phyloP scores from a whole-genome alignment of 2,888 invertebrate genomes.

The Halictus quadricinctus region DNA sequence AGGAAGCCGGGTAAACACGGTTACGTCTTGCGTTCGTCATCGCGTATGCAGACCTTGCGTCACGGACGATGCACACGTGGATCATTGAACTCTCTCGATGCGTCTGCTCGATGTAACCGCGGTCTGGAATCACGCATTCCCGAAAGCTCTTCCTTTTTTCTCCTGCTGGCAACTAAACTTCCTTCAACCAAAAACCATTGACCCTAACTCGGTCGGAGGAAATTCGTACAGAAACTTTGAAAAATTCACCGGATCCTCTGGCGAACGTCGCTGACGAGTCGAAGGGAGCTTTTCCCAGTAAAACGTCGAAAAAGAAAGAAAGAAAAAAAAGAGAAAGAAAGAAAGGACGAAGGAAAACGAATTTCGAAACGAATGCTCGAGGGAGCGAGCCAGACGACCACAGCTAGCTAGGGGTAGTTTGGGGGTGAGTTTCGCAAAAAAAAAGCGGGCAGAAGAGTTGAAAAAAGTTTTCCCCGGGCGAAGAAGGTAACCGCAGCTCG shows the following conservation, averaged over 20 bases:
- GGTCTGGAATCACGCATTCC: constrained; percentile 35
- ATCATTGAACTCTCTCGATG: constrained; percentile 57
- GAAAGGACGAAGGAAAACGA: background rate
- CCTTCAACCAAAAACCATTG: background rate
- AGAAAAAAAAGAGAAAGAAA: background rate
- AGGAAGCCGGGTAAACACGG: constrained; percentile 6
- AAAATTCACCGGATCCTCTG: constrained; percentile 19
- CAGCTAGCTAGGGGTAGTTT: background rate
- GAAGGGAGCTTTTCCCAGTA: background rate
- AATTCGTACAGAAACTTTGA: constrained; percentile 11
- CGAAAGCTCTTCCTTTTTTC: background rate
- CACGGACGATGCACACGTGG: constrained; percentile 31
- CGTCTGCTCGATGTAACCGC: constrained; percentile 17
- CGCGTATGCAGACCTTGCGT: constrained; percentile 47
- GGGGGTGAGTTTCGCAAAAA: background rate
- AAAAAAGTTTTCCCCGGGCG: constrained; percentile 1
- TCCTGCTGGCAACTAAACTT: background rate
- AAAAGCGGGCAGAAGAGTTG: constrained; percentile 9
- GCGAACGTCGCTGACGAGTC: background rate
- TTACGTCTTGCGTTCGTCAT: constrained; percentile 8
- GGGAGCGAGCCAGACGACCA: background rate
- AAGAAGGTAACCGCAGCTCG: background rate
- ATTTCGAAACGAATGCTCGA: background rate
- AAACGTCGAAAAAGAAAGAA: constrained; percentile 4
- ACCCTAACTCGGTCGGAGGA: background rate